Evolutionary conservation across 2,888 invertebrate species (phyloP).

Genomic region (Perithous albicinctus): DNA sequence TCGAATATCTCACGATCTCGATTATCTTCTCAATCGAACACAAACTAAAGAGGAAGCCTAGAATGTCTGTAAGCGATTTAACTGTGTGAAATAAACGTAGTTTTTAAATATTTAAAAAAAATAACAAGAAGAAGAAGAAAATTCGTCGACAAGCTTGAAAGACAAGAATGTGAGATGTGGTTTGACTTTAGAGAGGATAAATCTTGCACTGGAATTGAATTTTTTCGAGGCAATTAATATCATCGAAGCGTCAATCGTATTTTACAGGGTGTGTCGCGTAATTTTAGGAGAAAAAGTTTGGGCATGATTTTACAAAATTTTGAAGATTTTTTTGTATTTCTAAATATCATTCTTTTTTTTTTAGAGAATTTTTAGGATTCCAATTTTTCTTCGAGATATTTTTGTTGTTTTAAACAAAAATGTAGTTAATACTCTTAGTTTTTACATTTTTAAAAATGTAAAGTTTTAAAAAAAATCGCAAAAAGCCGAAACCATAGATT

Average conservation of each 20-base stretch:
- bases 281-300: neutral
- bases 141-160: slow-evolving; percentile 37
- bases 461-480: no score
- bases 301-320: no score
- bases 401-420: no score
- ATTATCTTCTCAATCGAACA: slow-evolving; percentile 91
- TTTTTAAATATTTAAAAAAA: neutral
- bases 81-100: slow-evolving; percentile 14
- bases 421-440: no score
- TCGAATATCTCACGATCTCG: slow-evolving; percentile 93
- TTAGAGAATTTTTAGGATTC: no score
- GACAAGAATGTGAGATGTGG: slow-evolving; percentile 28
- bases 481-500: no score
- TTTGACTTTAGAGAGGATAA: slow-evolving; percentile 5
- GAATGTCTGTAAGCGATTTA: neutral
- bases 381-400: no score
- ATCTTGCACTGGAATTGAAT: slow-evolving; percentile 36
- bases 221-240: slow-evolving; percentile 9
- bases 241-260: slow-evolving; percentile 3
- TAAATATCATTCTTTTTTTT: no score
- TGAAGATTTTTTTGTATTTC: no score
- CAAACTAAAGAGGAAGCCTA: slow-evolving; percentile 80
- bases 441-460: no score
- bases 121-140: no score
- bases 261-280: neutral